A percentile compares a stretch with the other conserved stretches of the same genome.
These are phyloP conservation scores for Orgyia antiqua DNA, from an alignment of 2,888 invertebrate species.

Conservation along the genomic window DNA sequence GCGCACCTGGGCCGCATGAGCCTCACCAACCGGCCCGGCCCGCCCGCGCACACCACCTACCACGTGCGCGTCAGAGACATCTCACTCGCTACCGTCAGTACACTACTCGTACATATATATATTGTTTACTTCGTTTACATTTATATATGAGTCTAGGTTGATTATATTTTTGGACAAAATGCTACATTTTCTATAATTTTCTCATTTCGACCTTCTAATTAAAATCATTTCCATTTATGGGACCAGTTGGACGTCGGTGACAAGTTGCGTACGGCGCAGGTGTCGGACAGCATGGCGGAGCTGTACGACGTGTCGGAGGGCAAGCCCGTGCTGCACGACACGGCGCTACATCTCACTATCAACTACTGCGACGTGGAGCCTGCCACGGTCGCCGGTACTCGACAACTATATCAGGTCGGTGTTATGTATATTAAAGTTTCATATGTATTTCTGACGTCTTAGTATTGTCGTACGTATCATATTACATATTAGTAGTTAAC, in stretches of 20 bases:
- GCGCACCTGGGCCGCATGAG: slow-evolving; percentile 95
- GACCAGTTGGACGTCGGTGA: slow-evolving; percentile 60
- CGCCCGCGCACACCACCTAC: slow-evolving; percentile 65
- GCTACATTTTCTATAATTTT: too few species aligned
- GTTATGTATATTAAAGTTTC: neutral
- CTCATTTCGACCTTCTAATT: too few species aligned
- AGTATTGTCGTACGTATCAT: too few species aligned
- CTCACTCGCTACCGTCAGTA: slow-evolving; percentile 85
- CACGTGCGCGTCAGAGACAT: slow-evolving; percentile 89
- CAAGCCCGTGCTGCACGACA: slow-evolving; percentile 94
- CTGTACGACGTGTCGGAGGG: slow-evolving; percentile 87
- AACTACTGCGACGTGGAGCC: slow-evolving; percentile 54
- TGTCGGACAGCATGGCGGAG: slow-evolving; percentile 77
- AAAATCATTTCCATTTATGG: neutral
- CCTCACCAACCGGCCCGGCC: slow-evolving; percentile 64
- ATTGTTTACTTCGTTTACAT: too few species aligned
- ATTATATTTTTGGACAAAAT: too few species aligned
- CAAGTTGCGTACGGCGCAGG: slow-evolving; percentile 37
- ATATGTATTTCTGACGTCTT: neutral
- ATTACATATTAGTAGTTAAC: too few species aligned
- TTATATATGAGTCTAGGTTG: slow-evolving; percentile 7
- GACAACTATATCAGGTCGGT: slow-evolving; percentile 26
- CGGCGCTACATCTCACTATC: slow-evolving; percentile 85
- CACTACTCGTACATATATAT: neutral
- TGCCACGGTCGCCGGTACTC: slow-evolving; percentile 18